phyloP scores from a whole-genome alignment of 2,797 vertebrate species.

The Gallinago solitaria region DNA sequence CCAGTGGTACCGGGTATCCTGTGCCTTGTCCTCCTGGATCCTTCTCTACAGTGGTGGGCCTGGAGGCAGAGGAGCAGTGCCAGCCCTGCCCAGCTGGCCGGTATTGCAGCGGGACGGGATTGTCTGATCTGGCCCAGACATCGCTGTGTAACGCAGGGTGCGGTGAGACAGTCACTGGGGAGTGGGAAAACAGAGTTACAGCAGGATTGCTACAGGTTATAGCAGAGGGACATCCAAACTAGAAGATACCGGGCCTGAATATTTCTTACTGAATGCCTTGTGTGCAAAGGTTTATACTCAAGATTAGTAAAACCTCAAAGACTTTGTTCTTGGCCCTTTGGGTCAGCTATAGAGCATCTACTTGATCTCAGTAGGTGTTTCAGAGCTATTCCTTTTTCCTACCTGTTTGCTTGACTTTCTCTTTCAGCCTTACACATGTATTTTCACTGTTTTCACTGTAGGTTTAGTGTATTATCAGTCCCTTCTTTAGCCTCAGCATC shows the following conservation, averaged over 20 bases:
- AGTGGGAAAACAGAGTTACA: background rate
- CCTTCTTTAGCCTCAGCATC: background rate
- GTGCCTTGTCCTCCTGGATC: conserved; percentile 86
- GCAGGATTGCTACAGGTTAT: fast-evolving
- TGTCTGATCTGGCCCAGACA: conserved; percentile 75
- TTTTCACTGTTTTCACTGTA: background rate
- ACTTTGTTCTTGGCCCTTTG: background rate
- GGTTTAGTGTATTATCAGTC: background rate
- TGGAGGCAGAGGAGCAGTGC: conserved; percentile 80
- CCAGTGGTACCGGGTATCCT: conserved; percentile 80
- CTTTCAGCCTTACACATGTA: fast-evolving
- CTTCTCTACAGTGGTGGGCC: conserved; percentile 79
- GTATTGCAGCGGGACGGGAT: conserved; percentile 82
- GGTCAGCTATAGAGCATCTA: background rate
- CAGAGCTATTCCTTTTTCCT: background rate
- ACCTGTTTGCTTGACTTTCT: background rate
- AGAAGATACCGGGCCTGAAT: background rate
- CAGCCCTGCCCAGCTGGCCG: conserved; percentile 83
- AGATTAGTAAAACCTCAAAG: background rate
- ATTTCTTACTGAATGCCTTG: background rate
- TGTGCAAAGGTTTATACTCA: background rate
- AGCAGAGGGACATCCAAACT: background rate
- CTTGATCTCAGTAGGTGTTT: background rate
- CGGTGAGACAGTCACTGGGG: background rate
- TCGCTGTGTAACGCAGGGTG: conserved; percentile 86